A percentile compares a stretch with the other conserved stretches of the same genome.
Conservation (phyloP, 2,113 vertebrate species). For the Smithornis capensis region DNA sequence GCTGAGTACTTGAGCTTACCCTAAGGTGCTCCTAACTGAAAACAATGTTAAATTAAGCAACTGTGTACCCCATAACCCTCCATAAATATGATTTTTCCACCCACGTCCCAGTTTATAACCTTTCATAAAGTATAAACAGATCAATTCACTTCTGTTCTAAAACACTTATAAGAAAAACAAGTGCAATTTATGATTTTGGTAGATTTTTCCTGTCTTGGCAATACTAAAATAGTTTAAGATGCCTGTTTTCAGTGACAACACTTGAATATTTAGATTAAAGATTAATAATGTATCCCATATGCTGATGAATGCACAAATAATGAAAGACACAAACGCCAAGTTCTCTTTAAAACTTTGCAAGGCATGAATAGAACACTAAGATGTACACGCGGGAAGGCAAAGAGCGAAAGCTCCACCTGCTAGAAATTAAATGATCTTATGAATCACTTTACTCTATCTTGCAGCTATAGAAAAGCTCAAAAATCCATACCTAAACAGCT, state of each 20-base stretch:
- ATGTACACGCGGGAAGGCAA: neutral
- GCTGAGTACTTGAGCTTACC: neutral
- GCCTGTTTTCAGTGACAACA: neutral
- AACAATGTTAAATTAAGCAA: neutral
- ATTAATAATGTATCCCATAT: slow-evolving; percentile 50
- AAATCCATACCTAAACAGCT: neutral
- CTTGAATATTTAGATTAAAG: slow-evolving; percentile 14
- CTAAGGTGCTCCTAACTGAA: neutral
- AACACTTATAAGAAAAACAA: neutral
- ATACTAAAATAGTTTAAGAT: neutral
- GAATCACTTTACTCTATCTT: neutral
- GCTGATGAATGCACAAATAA: slow-evolving; percentile 46
- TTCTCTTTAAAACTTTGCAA: slow-evolving; percentile 37
- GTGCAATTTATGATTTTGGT: neutral
- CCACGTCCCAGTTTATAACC: neutral
- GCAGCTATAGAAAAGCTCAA: neutral
- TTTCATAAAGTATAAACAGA: neutral
- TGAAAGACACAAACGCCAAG: slow-evolving; percentile 1
- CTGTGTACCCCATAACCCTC: neutral
- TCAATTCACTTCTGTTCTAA: neutral
- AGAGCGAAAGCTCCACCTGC: neutral
- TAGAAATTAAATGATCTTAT: neutral
- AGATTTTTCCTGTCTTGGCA: neutral
- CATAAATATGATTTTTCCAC: neutral
- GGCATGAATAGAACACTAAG: neutral